These are phyloP conservation scores for Bovichtus diacanthus DNA, from an alignment of 2,797 vertebrate genomes.

Conservation along the genomic window DNA sequence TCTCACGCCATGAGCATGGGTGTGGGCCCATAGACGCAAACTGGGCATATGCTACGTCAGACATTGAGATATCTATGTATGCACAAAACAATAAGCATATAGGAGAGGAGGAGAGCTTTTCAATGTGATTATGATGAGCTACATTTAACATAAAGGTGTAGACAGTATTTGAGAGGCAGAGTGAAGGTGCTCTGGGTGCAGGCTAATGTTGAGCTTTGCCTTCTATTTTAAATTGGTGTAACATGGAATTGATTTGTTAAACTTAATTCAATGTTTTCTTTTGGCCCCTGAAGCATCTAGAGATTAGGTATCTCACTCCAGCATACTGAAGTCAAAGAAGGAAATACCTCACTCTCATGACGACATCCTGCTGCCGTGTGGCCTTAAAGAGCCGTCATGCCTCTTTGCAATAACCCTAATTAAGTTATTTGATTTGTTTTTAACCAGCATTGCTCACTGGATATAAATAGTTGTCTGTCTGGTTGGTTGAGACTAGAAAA, in stretches of 20 bases:
- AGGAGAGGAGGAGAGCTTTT: neutral
- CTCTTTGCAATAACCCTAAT: neutral
- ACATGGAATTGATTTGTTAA: slow-evolving; percentile 26
- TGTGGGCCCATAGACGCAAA: slow-evolving; percentile 26
- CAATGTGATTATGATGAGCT: neutral
- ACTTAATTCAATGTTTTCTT: slow-evolving; percentile 18
- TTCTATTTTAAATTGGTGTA: slow-evolving; percentile 5
- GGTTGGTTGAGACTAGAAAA: neutral
- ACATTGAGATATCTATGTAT: slow-evolving; percentile 15
- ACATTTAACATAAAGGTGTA: neutral
- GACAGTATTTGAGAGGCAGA: neutral
- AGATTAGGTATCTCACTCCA: slow-evolving; percentile 5
- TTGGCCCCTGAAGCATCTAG: neutral
- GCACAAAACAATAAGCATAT: neutral
- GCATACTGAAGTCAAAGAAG: slow-evolving; percentile 5
- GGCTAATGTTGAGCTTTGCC: neutral
- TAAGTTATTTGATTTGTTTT: neutral
- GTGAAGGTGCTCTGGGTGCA: neutral
- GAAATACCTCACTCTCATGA: neutral
- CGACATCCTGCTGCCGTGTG: neutral
- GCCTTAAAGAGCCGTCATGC: neutral
- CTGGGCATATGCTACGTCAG: slow-evolving; percentile 37
- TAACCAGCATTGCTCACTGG: neutral
- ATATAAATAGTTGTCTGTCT: neutral
- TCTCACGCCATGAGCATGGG: slow-evolving; percentile 45